Evolutionary conservation across 2,888 invertebrate genomes (phyloP).

Genomic region (Achlya flavicornis): DNA sequence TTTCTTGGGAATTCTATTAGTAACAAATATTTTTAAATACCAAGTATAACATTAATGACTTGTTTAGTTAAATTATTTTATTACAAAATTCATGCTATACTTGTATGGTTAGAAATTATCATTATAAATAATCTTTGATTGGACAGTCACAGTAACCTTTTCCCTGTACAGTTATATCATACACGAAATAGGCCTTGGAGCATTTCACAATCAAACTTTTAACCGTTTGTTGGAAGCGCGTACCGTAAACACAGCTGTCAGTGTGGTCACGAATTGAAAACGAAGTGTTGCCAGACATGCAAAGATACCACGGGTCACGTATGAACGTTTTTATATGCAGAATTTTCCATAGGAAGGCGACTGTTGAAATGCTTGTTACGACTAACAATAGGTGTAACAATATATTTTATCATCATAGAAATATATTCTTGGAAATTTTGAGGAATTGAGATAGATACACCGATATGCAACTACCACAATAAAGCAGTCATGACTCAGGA

Average conservation of each 20-base stretch:
- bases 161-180: conserved; percentile 8
- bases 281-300: conserved; percentile 67
- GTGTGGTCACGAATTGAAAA: conserved; percentile 73
- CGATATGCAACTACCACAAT: too few relatives aligned
- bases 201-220: conserved; percentile 63
- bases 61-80: too few relatives aligned
- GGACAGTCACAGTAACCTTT: not conserved
- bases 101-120: too few relatives aligned
- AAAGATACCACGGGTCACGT: conserved; percentile 37
- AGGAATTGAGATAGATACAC: too few relatives aligned
- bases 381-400: not conserved
- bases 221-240: conserved; percentile 60
- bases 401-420: not conserved
- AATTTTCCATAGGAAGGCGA: not conserved
- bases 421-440: not conserved
- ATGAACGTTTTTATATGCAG: conserved; percentile 9
- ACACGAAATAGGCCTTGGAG: conserved; percentile 20
- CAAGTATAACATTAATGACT: too few relatives aligned
- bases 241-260: conserved; percentile 67
- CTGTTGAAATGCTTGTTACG: not conserved
- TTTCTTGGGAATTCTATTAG: too few relatives aligned
- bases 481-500: too few relatives aligned
- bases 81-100: too few relatives aligned
- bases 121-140: too few relatives aligned
- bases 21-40: too few relatives aligned